Evolutionary conservation across 1,140 invertebrate genomes (phyloP).

Genomic region (Ooceraea biroi): DNA sequence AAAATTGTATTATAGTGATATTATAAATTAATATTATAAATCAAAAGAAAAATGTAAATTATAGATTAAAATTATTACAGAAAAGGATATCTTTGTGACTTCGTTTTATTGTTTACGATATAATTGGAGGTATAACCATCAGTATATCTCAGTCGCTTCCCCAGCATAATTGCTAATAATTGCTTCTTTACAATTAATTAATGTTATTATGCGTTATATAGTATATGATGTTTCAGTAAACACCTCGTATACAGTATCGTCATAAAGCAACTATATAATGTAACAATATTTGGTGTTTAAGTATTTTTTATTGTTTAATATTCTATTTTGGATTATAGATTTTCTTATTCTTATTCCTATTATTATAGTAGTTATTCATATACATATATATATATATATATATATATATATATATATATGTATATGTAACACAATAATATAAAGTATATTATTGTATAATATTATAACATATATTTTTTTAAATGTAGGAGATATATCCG

Average conservation of each 20-base stretch:
- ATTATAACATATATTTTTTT: too few species aligned
- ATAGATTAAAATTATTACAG: conserved; percentile 22
- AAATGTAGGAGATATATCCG: too few species aligned
- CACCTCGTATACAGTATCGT: neutral
- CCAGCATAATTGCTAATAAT: conserved; percentile 11
- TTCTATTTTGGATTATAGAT: conserved; percentile 8
- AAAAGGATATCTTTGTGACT: conserved; percentile 8
- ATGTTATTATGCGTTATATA: conserved; percentile 23
- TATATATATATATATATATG: too few species aligned
- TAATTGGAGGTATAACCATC: neutral
- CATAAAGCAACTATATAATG: neutral
- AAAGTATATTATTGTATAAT: too few species aligned
- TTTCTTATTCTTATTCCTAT: conserved; percentile 19
- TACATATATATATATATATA: too few species aligned
- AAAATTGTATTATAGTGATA: neutral
- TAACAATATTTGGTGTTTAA: too few species aligned
- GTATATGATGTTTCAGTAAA: neutral
- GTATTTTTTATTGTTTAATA: too few species aligned
- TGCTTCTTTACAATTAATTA: conserved; percentile 19
- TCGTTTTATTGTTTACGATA: neutral
- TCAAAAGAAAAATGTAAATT: neutral
- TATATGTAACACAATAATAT: too few species aligned
- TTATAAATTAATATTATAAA: neutral
- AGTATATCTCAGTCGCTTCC: conserved; percentile 29
- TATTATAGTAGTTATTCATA: conserved; percentile 1